Evolutionary conservation across 2,888 invertebrate species (phyloP).

Genomic region (Leptopterna dolabrata): DNA sequence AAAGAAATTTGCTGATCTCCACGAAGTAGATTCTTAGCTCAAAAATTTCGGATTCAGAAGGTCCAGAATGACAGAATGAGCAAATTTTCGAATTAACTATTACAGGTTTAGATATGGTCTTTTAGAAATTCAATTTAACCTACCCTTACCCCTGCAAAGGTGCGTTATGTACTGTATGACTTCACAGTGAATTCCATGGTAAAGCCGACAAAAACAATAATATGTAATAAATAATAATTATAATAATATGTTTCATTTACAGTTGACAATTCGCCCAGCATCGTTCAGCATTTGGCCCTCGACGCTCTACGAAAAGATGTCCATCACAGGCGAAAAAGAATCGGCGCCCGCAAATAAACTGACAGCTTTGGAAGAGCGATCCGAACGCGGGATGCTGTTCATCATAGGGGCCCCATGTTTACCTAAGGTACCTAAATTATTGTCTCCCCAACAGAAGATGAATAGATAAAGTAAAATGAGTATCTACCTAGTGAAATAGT

Average conservation of each 20-base stretch:
- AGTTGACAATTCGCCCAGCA: not conserved
- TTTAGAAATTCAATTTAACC: no score
- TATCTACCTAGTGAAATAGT: not conserved
- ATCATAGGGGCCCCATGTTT: not conserved
- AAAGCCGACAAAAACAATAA: no score
- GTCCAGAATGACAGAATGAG: no score
- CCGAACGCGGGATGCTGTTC: not conserved
- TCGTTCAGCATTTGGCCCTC: constrained; percentile 37
- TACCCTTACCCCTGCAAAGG: no score
- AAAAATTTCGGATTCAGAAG: no score
- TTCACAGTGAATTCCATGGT: no score
- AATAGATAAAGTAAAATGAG: not conserved
- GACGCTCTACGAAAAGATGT: constrained; percentile 20
- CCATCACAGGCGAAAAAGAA: constrained; percentile 17
- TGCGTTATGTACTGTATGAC: no score
- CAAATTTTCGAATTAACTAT: no score
- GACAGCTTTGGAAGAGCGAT: not conserved
- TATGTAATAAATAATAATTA: no score
- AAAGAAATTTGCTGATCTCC: no score
- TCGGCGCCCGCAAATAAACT: not conserved
- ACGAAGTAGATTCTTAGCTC: no score
- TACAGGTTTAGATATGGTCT: no score
- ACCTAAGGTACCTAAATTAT: not conserved
- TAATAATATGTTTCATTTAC: not conserved
- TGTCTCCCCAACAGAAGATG: not conserved